A percentile compares a stretch with the other conserved stretches of the same genome.
phyloP scores from a whole-genome alignment of 2,888 invertebrate species.

The Morpho deidamia region DNA sequence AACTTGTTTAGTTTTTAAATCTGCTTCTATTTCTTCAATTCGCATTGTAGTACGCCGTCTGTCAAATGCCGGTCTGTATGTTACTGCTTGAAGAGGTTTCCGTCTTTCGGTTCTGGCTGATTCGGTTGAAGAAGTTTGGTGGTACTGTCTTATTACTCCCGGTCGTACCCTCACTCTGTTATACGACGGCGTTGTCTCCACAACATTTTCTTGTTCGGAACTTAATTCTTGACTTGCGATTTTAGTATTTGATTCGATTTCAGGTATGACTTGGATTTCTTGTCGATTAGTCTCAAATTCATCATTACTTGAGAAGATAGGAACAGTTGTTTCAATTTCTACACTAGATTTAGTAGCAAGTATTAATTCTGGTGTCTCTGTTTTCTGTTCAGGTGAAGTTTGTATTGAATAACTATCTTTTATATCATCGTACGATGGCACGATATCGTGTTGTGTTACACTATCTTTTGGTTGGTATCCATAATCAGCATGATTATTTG shows the following conservation, averaged over 20 bases:
- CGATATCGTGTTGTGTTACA: slow-evolving; percentile 41
- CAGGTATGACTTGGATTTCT: slow-evolving; percentile 22
- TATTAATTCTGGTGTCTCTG: slow-evolving; percentile 32
- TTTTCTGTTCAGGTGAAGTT: slow-evolving; percentile 40
- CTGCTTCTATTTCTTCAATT: slow-evolving; percentile 73
- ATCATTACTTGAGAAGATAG: slow-evolving; percentile 39
- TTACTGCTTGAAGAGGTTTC: slow-evolving; percentile 51
- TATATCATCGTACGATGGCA: slow-evolving; percentile 40
- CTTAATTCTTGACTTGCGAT: slow-evolving; percentile 31
- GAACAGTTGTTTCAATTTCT: slow-evolving; percentile 43
- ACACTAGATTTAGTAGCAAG: slow-evolving; percentile 39
- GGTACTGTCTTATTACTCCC: slow-evolving; percentile 59
- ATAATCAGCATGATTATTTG: slow-evolving; percentile 45
- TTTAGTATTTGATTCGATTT: slow-evolving; percentile 22
- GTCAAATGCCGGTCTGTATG: slow-evolving; percentile 67
- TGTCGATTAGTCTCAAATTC: slow-evolving; percentile 39
- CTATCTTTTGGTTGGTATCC: slow-evolving; percentile 46
- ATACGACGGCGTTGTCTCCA: slow-evolving; percentile 66
- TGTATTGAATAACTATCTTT: slow-evolving; percentile 41
- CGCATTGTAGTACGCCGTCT: slow-evolving; percentile 70
- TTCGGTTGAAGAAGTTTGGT: slow-evolving; percentile 56
- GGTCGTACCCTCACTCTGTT: slow-evolving; percentile 64
- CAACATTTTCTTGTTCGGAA: slow-evolving; percentile 44
- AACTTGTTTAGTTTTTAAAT: slow-evolving; percentile 68
- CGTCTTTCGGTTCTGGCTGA: slow-evolving; percentile 48